A percentile compares a stretch with the other conserved stretches of the same genome.
phyloP scores from a whole-genome alignment of 1,140 invertebrate genomes.

The Leguminivora glycinivorella region DNA sequence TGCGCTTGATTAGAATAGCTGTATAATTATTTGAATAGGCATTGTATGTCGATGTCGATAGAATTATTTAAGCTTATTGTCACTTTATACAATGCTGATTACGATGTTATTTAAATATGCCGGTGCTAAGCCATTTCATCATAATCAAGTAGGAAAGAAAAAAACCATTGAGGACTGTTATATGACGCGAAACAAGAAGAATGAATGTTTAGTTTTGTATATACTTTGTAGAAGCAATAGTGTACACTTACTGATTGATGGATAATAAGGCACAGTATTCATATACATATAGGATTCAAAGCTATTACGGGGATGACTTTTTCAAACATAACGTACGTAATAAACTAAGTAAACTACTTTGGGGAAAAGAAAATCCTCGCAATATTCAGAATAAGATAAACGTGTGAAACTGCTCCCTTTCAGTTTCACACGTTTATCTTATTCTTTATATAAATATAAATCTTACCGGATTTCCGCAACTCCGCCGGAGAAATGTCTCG shows the following conservation, averaged over 20 bases:
- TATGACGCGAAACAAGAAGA: too few species aligned
- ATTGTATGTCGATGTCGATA: not conserved
- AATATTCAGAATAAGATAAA: slow-evolving; percentile 30
- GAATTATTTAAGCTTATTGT: not conserved
- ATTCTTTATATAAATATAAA: slow-evolving; percentile 36
- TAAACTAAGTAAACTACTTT: not conserved
- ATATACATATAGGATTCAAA: too few species aligned
- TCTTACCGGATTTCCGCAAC: slow-evolving; percentile 33
- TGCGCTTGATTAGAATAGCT: not conserved
- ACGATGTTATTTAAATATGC: too few species aligned
- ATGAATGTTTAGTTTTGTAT: too few species aligned
- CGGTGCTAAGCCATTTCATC: too few species aligned
- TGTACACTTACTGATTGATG: too few species aligned
- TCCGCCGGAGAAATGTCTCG: slow-evolving; percentile 18
- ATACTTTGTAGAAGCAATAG: too few species aligned
- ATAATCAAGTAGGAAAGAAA: too few species aligned
- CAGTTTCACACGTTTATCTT: too few species aligned
- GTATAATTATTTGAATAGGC: not conserved
- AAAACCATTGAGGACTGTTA: too few species aligned
- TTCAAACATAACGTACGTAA: not conserved
- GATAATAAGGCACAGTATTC: too few species aligned
- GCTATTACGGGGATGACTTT: too few species aligned
- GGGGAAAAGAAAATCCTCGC: slow-evolving; percentile 29
- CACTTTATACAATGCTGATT: not conserved
- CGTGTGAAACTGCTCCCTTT: slow-evolving; percentile 22